Conservation (phyloP, 2,113 vertebrate species). For the Sinocyclocheilus maitianheensis region DNA sequence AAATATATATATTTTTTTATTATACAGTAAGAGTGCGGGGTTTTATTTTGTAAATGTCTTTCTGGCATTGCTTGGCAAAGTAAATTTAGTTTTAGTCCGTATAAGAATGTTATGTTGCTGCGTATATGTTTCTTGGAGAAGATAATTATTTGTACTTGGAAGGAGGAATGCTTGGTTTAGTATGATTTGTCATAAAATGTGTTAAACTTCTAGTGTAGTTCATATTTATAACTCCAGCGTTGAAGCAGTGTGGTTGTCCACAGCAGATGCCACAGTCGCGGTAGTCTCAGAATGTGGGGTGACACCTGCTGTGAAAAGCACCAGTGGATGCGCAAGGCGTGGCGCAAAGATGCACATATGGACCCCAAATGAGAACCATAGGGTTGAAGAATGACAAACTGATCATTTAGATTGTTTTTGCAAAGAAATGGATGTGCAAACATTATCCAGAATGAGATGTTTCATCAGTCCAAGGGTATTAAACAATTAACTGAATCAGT, state of each 20-base stretch:
- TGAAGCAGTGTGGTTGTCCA: constrained; percentile 1
- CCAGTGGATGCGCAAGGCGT: constrained; percentile 38
- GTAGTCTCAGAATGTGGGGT: constrained; percentile 23
- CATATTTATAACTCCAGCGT: not conserved
- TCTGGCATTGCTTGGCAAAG: not conserved
- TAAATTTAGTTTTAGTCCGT: not conserved
- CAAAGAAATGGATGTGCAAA: not conserved
- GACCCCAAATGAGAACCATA: constrained; percentile 2
- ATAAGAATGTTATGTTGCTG: not conserved
- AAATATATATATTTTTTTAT: no score
- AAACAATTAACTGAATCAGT: not conserved
- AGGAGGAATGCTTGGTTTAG: not conserved
- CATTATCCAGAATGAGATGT: not conserved
- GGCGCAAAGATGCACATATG: constrained; percentile 17
- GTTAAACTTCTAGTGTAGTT: not conserved
- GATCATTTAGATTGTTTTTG: not conserved
- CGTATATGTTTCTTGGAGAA: no score
- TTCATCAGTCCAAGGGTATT: not conserved
- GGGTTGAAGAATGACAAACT: not conserved
- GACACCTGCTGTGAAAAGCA: constrained; percentile 35
- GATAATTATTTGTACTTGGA: not conserved
- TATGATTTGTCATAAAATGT: not conserved
- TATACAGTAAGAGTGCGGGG: not conserved
- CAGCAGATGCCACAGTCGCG: constrained; percentile 23
- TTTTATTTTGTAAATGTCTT: not conserved